phyloP scores from a whole-genome alignment of 1,140 invertebrate genomes.

The Camponotus floridanus region DNA sequence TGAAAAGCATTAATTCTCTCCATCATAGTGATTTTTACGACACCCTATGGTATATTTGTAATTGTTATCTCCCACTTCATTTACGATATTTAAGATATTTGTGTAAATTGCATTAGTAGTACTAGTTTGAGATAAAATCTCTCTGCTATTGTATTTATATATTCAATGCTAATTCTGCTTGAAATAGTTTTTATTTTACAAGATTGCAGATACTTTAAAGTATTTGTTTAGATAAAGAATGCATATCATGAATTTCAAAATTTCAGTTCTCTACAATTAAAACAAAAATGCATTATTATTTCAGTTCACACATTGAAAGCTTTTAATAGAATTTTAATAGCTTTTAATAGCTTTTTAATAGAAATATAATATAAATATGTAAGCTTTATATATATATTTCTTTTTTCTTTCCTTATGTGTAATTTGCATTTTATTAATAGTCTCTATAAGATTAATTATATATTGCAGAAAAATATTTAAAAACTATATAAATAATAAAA shows the following conservation, averaged over 20 bases:
- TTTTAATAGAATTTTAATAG: neutral
- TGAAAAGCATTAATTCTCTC: slow-evolving; percentile 23
- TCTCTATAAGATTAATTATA: no score
- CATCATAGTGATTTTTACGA: slow-evolving; percentile 17
- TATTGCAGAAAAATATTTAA: no score
- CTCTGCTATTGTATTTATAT: neutral
- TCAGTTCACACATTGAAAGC: neutral
- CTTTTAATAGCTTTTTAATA: neutral
- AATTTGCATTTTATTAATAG: no score
- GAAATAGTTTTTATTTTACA: neutral
- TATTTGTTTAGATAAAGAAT: neutral
- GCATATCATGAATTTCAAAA: neutral
- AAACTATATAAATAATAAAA: no score
- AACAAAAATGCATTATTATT: neutral
- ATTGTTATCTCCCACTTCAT: slow-evolving; percentile 10
- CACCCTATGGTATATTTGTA: neutral
- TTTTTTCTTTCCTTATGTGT: no score
- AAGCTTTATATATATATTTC: no score
- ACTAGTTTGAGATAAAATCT: neutral
- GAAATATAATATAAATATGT: no score
- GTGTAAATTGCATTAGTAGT: neutral
- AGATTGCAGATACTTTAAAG: neutral
- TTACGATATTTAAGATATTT: neutral
- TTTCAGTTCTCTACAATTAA: neutral
- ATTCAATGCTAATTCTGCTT: neutral